A percentile compares a stretch with the other conserved stretches of the same genome.
Conservation (phyloP, 2,888 invertebrate species). For the Heliconius aoede region DNA sequence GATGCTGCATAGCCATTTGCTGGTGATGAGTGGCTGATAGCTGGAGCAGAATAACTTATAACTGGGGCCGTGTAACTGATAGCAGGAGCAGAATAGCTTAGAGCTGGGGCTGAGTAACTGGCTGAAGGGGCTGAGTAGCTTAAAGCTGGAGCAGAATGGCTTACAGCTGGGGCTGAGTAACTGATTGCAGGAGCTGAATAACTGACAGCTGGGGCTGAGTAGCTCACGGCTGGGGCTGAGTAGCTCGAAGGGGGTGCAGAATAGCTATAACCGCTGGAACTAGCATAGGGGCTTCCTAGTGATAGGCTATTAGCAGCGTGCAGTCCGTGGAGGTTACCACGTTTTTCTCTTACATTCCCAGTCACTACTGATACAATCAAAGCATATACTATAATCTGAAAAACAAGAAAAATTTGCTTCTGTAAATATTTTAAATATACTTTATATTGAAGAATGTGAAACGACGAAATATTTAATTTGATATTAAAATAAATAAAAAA, state of each 20-base stretch:
- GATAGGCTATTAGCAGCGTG: constrained; percentile 34
- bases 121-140: constrained; percentile 41
- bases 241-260: constrained; percentile 43
- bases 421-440: no score
- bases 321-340: constrained; percentile 54
- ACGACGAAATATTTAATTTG: neutral
- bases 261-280: constrained; percentile 37
- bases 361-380: constrained; percentile 53
- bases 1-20: constrained; percentile 34
- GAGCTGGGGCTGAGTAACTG: constrained; percentile 15
- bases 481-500: neutral
- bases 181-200: neutral
- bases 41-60: constrained; percentile 14
- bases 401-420: neutral
- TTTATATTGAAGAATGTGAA: neutral
- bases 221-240: constrained; percentile 35
- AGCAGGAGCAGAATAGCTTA: constrained; percentile 35
- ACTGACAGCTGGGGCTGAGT: neutral
- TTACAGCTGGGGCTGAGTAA: constrained; percentile 30
- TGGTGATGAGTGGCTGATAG: constrained; percentile 23
- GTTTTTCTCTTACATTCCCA: constrained; percentile 57
- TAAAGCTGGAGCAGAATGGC: constrained; percentile 5
- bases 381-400: constrained; percentile 51
- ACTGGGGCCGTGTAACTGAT: constrained; percentile 21
- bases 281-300: constrained; percentile 33